Evolutionary conservation across 2,113 vertebrate species (phyloP).

Genomic region (Ahaetulla prasina): DNA sequence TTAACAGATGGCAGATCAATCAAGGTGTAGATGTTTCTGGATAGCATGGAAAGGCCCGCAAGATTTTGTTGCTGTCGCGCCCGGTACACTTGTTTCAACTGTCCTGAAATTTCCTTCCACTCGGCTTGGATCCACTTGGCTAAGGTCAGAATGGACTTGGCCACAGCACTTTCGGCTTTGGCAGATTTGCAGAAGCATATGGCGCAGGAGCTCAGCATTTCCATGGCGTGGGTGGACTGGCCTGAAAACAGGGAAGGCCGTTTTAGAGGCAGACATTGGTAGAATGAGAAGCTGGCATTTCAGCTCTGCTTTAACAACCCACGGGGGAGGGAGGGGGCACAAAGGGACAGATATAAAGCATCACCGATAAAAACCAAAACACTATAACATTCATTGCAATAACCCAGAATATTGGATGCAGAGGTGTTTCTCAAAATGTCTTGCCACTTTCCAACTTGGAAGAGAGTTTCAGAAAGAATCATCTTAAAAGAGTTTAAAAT

Average conservation of each 20-base stretch:
- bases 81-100: slow-evolving; percentile 89
- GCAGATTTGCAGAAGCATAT: slow-evolving; percentile 88
- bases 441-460: neutral
- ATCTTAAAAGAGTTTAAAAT: neutral
- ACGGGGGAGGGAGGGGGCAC: no score
- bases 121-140: slow-evolving; percentile 96
- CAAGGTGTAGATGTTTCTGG: slow-evolving; percentile 83
- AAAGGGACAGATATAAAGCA: neutral
- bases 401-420: neutral
- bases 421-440: neutral
- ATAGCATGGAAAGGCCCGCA: slow-evolving; percentile 75
- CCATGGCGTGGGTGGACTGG: slow-evolving; percentile 90
- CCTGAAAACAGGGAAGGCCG: slow-evolving; percentile 64
- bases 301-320: neutral
- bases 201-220: slow-evolving; percentile 93
- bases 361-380: neutral
- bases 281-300: neutral
- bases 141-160: slow-evolving; percentile 90
- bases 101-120: slow-evolving; percentile 95
- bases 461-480: neutral
- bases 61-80: slow-evolving; percentile 75
- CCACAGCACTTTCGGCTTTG: slow-evolving; percentile 90
- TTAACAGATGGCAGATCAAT: slow-evolving; percentile 79
- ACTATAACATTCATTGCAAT: neutral
- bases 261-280: neutral